Percentiles rank a stretch among this genome's conserved stretches.
phyloP scores from a whole-genome alignment of 2,113 vertebrate species.

The Leiothrix lutea region DNA sequence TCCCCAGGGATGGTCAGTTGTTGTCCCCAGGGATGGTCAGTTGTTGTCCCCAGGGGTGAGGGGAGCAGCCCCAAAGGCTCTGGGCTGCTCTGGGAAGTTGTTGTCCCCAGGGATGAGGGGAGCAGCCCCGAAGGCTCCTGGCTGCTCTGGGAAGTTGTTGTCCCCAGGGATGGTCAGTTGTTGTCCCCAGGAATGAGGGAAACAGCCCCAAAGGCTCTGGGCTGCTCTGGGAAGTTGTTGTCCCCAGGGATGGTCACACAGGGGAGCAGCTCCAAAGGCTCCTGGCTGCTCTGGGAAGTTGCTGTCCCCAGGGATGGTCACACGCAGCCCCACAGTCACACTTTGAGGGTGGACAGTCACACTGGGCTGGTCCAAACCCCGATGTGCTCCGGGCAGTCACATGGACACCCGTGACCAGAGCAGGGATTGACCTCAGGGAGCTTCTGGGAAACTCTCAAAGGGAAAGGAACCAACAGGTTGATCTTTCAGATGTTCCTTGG shows the following conservation, averaged over 20 bases:
- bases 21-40: too few species aligned
- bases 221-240: too few species aligned
- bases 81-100: neutral
- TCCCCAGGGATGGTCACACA: too few species aligned
- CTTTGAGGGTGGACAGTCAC: rapidly evolving
- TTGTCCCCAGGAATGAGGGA: too few species aligned
- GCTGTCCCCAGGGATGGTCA: rapidly evolving
- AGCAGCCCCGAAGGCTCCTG: too few species aligned
- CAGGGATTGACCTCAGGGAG: neutral
- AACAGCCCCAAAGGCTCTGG: neutral
- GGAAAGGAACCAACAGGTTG: neutral
- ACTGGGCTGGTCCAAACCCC: rapidly evolving
- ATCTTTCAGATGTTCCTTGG: neutral
- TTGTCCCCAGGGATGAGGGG: rapidly evolving
- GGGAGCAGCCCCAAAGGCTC: neutral
- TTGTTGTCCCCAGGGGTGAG: too few species aligned
- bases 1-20: too few species aligned
- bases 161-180: too few species aligned
- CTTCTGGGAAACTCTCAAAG: rapidly evolving
- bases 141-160: too few species aligned
- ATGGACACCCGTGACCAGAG: rapidly evolving
- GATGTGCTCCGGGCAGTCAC: rapidly evolving
- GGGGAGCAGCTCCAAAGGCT: neutral
- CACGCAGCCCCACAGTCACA: rapidly evolving
- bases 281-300: neutral